Conservation (phyloP, 2,888 invertebrate genomes). For the Hyalella azteca region DNA sequence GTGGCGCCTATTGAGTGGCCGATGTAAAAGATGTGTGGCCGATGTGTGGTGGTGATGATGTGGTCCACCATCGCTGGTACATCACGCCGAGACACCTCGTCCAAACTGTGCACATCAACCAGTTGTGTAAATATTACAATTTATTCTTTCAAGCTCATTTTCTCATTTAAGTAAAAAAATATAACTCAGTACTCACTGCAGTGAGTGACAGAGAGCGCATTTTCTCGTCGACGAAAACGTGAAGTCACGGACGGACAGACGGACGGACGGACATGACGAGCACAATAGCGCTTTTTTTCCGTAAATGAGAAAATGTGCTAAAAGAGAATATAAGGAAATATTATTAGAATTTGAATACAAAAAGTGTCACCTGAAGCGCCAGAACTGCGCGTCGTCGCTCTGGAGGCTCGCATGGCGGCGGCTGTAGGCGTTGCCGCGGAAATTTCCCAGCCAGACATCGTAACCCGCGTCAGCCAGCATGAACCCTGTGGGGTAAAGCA, state of each 20-base stretch:
- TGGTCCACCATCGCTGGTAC: slow-evolving; percentile 83
- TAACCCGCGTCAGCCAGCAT: slow-evolving; percentile 63
- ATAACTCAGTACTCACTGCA: no score
- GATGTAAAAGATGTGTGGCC: slow-evolving; percentile 73
- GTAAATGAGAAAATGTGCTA: no score
- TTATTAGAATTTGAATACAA: no score
- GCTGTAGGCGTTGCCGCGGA: slow-evolving; percentile 75
- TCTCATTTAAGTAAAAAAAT: no score
- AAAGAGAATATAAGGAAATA: no score
- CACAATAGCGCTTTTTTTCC: no score
- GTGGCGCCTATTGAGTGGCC: slow-evolving; percentile 82
- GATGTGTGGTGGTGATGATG: slow-evolving; percentile 69
- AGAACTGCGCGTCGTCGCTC: slow-evolving; percentile 68
- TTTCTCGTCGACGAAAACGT: no score
- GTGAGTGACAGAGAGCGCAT: no score
- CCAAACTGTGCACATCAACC: slow-evolving; percentile 71
- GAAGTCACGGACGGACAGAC: no score
- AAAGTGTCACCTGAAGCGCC: slow-evolving; percentile 69
- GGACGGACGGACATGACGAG: no score
- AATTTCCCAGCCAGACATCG: slow-evolving; percentile 65
- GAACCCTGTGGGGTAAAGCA: slow-evolving; percentile 62
- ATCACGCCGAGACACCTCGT: slow-evolving; percentile 87
- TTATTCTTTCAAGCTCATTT: no score
- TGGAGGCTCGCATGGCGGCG: slow-evolving; percentile 66
- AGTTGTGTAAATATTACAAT: neutral